Base-by-base conservation (phyloP, 2,113 vertebrate species). In the Labeo catla region DNA sequence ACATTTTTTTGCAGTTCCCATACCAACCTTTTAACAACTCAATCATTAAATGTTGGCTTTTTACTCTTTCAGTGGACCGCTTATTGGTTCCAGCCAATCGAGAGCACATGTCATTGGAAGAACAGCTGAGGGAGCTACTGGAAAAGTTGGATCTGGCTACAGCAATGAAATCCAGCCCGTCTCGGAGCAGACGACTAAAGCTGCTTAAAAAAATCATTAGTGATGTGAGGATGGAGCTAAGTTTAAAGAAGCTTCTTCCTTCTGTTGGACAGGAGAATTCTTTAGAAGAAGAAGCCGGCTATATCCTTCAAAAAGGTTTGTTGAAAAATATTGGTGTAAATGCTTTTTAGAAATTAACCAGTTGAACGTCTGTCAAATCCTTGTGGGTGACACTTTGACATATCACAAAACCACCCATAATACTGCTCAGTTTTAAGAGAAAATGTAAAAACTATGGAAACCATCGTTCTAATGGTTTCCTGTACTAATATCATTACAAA, bases 121-220 rank as follows among this genome's bases (percentile, higher is more conserved):
- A 96, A 87, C 97, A 99, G 94, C 95, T 99, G 78, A 94, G 95
- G 91, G 96, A 97, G 87, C 93, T 99, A 11, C 93, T 99, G 92
- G 98, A 99, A 89, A 98, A 97, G 92, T 95, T 98, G 16, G 98
- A 99, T 93, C 93, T 97, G 86, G 99, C 97, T 19, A 96, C 95
- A 66, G 93, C 96, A 88, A 98, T 99, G 98, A 99, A 99, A 94
- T 97, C 97, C 90, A 98, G 98, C 72, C 96, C 97, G 10, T 98
- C 98, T 0, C 94, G 98, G 89, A 98, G 96, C 93, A 99, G 97
- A 92, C 96, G 98, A 57, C 94, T 97, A 65, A 99, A 98, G 91
- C 92, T 99, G 81, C 93, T 99, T 65, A 98, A 97, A 88, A 99
- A 96, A 91, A 96, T 97, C 92, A 99, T 99, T 74, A 96, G 94